Evolutionary conservation across 2,797 vertebrate species (phyloP).

Genomic region (Prionace glauca): DNA sequence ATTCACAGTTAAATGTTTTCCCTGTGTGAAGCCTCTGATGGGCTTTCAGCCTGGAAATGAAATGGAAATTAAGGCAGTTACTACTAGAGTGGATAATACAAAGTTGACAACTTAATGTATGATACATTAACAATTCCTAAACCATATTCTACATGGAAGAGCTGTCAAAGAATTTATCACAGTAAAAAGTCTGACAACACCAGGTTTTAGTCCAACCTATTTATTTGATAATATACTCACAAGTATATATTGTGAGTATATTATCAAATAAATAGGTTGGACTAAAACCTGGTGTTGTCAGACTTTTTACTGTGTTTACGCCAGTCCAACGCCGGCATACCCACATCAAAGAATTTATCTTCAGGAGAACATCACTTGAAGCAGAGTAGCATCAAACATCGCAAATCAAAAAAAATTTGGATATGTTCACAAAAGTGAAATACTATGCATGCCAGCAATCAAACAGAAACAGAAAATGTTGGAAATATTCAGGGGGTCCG

Average conservation of each 20-base stretch:
- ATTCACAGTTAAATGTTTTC: constrained; percentile 99
- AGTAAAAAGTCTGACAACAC: too few relatives aligned
- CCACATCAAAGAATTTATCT: not conserved
- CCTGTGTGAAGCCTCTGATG: constrained; percentile 98
- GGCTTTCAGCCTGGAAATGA: constrained; percentile 81
- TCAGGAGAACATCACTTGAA: not conserved
- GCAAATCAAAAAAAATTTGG: not conserved
- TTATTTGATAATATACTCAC: too few relatives aligned
- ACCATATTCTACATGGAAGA: not conserved
- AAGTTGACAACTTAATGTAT: not conserved
- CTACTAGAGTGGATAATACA: not conserved
- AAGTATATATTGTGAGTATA: too few relatives aligned
- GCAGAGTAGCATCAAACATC: not conserved
- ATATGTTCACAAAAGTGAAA: not conserved
- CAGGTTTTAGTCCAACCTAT: too few relatives aligned
- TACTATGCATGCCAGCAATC: not conserved
- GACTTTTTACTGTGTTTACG: too few relatives aligned
- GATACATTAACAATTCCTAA: not conserved
- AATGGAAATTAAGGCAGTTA: not conserved
- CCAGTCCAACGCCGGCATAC: too few relatives aligned
- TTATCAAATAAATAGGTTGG: too few relatives aligned
- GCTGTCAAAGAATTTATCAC: not conserved
- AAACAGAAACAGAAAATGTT: not conserved
- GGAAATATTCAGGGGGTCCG: not conserved
- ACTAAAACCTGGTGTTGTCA: too few relatives aligned